A percentile compares a stretch with the other conserved stretches of the same genome.
Evolutionary conservation across 2,888 invertebrate species (phyloP).

Genomic region (Capitulum mitella): DNA sequence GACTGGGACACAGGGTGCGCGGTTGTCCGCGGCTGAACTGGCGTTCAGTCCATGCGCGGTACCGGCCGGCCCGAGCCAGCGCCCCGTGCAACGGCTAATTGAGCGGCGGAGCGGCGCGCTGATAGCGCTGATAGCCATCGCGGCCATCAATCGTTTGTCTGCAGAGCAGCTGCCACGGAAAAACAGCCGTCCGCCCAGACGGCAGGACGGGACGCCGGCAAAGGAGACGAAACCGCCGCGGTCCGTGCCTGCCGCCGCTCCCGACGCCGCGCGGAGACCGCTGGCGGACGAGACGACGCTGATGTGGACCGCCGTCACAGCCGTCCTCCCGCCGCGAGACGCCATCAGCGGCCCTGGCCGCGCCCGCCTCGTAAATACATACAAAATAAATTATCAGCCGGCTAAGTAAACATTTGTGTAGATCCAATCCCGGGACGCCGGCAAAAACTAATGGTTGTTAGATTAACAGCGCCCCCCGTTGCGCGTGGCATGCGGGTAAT

Average conservation of each 20-base stretch:
- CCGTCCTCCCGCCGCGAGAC: neutral
- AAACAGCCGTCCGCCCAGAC: neutral
- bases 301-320: too few species aligned
- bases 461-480: constrained; percentile 15
- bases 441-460: constrained; percentile 19
- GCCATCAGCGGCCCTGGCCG: neutral
- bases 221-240: neutral
- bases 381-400: constrained; percentile 22
- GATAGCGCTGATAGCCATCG: neutral
- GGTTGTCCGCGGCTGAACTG: too few species aligned
- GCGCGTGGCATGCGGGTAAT: constrained; percentile 5
- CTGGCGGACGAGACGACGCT: too few species aligned
- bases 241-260: too few species aligned
- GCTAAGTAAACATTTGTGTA: constrained; percentile 23
- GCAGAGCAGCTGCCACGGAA: neutral
- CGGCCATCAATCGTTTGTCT: neutral
- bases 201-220: neutral
- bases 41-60: too few species aligned
- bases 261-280: neutral
- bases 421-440: constrained; percentile 18
- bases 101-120: too few species aligned
- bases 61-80: too few species aligned
- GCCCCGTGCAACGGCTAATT: neutral
- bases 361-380: constrained; percentile 9
- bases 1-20: neutral